Conservation (phyloP, 2,797 vertebrate species). For the Lithobates pipiens region DNA sequence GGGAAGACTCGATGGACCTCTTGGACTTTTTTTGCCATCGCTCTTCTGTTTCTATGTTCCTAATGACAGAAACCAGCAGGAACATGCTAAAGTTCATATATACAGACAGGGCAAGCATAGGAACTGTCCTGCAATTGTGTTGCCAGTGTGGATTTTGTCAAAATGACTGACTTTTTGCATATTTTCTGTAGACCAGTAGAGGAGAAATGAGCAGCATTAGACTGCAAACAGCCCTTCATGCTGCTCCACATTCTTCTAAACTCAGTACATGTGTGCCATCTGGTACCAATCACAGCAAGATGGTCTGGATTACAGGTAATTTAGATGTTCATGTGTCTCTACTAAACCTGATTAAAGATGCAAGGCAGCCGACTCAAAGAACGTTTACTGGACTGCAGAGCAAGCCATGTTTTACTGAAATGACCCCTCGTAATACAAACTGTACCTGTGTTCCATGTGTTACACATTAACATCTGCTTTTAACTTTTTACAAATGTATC, state of each 20-base stretch:
- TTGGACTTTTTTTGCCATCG: too few relatives aligned
- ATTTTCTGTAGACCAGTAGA: not conserved
- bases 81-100: not conserved
- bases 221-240: not conserved
- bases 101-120: not conserved
- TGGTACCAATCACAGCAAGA: conserved; percentile 71
- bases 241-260: conserved; percentile 11
- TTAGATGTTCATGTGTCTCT: conserved; percentile 64
- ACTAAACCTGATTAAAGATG: conserved; percentile 64
- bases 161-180: not conserved
- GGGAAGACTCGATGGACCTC: too few relatives aligned
- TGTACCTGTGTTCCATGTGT: conserved; percentile 3
- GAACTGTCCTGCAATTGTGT: not conserved
- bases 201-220: not conserved
- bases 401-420: conserved; percentile 64
- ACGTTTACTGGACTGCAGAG: conserved; percentile 60
- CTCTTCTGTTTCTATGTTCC: too few relatives aligned
- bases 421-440: conserved; percentile 34
- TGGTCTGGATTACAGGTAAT: conserved; percentile 66
- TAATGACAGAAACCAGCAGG: not conserved
- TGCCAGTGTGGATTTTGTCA: not conserved
- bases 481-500: not conserved
- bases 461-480: conserved; percentile 34
- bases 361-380: conserved; percentile 61
- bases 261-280: conserved; percentile 70